Evolutionary conservation across 2,888 invertebrate species (phyloP).

Genomic region (Dynastes grantii): DNA sequence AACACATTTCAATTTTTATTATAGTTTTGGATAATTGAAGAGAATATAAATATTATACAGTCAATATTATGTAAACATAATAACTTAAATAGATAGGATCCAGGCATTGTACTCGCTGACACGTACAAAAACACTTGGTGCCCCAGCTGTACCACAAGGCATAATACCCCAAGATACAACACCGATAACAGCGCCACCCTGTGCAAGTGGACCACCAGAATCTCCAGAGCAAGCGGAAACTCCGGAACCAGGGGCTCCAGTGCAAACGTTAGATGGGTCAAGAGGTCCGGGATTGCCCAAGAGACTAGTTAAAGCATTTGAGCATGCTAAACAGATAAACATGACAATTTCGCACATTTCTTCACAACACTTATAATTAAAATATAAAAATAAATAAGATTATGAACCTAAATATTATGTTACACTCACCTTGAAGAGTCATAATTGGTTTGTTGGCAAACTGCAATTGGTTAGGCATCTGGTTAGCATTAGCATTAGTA

Average conservation of each 20-base stretch:
- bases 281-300: constrained; percentile 49
- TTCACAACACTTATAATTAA: constrained; percentile 5
- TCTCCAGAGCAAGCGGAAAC: constrained; percentile 73
- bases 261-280: constrained; percentile 70
- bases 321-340: constrained; percentile 47
- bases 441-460: constrained; percentile 49
- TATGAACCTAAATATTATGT: not conserved
- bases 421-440: constrained; percentile 36
- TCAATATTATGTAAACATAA: not conserved
- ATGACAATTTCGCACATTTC: no score
- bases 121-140: constrained; percentile 73
- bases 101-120: constrained; percentile 72
- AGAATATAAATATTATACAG: not conserved
- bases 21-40: not conserved
- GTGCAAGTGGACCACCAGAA: constrained; percentile 74
- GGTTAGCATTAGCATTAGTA: constrained; percentile 50
- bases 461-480: constrained; percentile 52
- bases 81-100: constrained; percentile 61
- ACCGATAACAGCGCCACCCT: constrained; percentile 65
- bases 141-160: constrained; percentile 72
- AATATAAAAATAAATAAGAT: not conserved
- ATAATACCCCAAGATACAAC: constrained; percentile 74
- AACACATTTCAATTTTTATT: not conserved
- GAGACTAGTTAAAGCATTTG: constrained; percentile 43
- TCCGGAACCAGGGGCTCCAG: constrained; percentile 71